phyloP scores from a whole-genome alignment of 1,140 invertebrate species.

The Megalopta genalis region DNA sequence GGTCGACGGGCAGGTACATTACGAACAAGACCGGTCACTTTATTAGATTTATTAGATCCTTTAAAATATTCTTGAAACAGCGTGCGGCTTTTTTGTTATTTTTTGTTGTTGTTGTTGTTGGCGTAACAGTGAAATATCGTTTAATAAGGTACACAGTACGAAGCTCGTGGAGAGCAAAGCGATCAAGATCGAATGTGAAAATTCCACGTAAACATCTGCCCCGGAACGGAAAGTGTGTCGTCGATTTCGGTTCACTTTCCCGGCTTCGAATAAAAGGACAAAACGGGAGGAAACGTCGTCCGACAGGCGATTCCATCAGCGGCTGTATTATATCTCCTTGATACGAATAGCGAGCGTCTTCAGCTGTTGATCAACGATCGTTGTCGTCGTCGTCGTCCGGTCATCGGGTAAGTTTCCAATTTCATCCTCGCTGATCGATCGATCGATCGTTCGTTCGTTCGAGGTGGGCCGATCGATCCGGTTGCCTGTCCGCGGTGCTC shows the following conservation, averaged over 20 bases:
- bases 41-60: slow-evolving; percentile 71
- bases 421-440: neutral
- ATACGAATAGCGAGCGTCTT: slow-evolving; percentile 6
- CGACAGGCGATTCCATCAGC: neutral
- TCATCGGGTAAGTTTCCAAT: neutral
- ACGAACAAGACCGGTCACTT: slow-evolving; percentile 31
- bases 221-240: neutral
- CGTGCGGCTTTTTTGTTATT: slow-evolving; percentile 66
- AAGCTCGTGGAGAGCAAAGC: slow-evolving; percentile 57
- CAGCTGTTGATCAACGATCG: slow-evolving; percentile 23
- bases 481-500: slow-evolving; percentile 22
- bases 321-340: neutral
- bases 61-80: slow-evolving; percentile 71
- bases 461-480: too few species aligned
- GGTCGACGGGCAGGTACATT: too few species aligned
- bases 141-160: slow-evolving; percentile 62
- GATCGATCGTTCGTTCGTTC: too few species aligned
- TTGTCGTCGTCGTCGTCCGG: too few species aligned
- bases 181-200: slow-evolving; percentile 56
- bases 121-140: slow-evolving; percentile 66
- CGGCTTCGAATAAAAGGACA: neutral
- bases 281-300: neutral
- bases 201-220: slow-evolving; percentile 8
- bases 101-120: too few species aligned
- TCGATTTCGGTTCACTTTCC: neutral